Percentiles rank a stretch among this genome's conserved stretches.
These are phyloP conservation scores for Drosophila tristis DNA, from an alignment of 1,140 invertebrate species.

Conservation along the genomic window DNA sequence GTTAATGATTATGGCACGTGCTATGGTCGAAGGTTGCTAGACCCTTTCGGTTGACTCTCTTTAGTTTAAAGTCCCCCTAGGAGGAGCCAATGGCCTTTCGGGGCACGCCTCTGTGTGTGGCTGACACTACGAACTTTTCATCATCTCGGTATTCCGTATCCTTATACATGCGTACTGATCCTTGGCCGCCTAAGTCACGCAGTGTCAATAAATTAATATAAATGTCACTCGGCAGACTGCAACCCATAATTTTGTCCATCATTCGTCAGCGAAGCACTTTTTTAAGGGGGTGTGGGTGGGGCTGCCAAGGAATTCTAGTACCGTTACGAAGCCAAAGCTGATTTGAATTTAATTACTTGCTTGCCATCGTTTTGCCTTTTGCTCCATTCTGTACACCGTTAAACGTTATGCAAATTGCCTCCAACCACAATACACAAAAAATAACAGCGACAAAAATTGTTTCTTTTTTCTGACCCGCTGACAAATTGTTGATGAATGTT, in stretches of 20 bases:
- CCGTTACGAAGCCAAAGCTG: constrained; percentile 52
- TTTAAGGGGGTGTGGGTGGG: not conserved
- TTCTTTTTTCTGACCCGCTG: constrained; percentile 54
- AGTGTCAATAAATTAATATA: constrained; percentile 61
- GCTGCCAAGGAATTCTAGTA: constrained; percentile 11
- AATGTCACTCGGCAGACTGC: constrained; percentile 56
- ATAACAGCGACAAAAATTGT: constrained; percentile 20
- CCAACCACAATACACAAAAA: constrained; percentile 23
- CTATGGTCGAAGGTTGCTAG: constrained; percentile 46
- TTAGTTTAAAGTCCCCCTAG: constrained; percentile 31
- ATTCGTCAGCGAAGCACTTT: constrained; percentile 48
- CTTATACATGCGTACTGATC: constrained; percentile 25
- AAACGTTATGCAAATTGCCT: constrained; percentile 76
- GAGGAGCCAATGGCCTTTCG: constrained; percentile 17
- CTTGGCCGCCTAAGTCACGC: constrained; percentile 44
- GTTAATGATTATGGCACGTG: constrained; percentile 54
- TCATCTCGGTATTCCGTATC: constrained; percentile 51
- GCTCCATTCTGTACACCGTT: constrained; percentile 42
- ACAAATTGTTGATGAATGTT: constrained; percentile 81
- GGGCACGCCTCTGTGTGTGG: constrained; percentile 10
- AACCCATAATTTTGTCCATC: constrained; percentile 55
- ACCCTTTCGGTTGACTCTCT: constrained; percentile 11
- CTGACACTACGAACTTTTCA: constrained; percentile 14
- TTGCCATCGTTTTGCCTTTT: constrained; percentile 44
- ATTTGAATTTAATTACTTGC: constrained; percentile 77